These are phyloP conservation scores for Hydriomena furcata DNA, from an alignment of 2,888 invertebrate genomes.

Conservation along the genomic window DNA sequence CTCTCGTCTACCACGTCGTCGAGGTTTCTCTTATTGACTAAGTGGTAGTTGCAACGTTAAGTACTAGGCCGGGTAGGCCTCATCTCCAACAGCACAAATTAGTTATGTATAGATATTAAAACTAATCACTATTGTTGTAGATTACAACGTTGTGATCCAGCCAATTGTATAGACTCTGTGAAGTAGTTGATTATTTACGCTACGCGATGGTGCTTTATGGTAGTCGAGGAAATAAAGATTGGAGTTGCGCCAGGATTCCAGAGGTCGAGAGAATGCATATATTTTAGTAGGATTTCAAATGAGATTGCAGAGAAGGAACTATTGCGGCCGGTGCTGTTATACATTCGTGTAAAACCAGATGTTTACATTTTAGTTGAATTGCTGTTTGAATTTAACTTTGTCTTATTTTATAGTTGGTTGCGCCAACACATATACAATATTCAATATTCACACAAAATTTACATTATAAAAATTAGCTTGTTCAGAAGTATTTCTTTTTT, in stretches of 20 bases:
- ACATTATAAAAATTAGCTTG: too few relatives aligned
- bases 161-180: background rate
- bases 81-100: background rate
- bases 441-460: too few relatives aligned
- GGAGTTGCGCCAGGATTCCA: constrained; percentile 57
- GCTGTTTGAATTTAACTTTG: too few relatives aligned
- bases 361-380: background rate
- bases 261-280: constrained; percentile 50
- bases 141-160: too few relatives aligned
- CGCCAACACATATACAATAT: too few relatives aligned
- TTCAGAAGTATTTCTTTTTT: too few relatives aligned
- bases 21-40: too few relatives aligned
- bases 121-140: too few relatives aligned
- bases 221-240: constrained; percentile 60
- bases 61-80: background rate
- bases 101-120: background rate
- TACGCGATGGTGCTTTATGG: constrained; percentile 51
- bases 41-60: too few relatives aligned
- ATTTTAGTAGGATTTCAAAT: constrained; percentile 52
- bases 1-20: too few relatives aligned
- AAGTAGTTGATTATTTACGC: constrained; percentile 54
- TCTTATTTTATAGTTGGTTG: too few relatives aligned
- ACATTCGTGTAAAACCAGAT: constrained; percentile 7
- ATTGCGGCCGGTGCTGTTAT: constrained; percentile 17
- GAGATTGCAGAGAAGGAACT: constrained; percentile 43